Evolutionary conservation across 2,113 vertebrate genomes (phyloP).

Genomic region (Gobius niger): DNA sequence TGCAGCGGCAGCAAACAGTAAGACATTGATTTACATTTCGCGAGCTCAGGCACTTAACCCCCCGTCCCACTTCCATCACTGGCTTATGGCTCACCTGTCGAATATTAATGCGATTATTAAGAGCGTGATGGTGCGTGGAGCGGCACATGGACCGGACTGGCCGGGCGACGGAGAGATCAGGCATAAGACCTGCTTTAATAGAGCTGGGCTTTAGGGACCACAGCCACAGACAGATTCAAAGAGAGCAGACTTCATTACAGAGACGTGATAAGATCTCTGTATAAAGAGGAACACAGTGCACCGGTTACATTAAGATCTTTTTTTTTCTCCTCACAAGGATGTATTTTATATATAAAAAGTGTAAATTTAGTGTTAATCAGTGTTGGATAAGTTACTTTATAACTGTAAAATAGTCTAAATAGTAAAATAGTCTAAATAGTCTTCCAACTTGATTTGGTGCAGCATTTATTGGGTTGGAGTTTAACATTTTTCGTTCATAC

Average conservation of each 20-base stretch:
- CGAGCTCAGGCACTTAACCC: slow-evolving; percentile 10
- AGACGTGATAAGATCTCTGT: slow-evolving; percentile 17
- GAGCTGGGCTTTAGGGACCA: slow-evolving; percentile 39
- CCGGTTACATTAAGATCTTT: slow-evolving; percentile 1
- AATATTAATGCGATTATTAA: slow-evolving; percentile 31
- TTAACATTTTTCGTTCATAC: too few species aligned
- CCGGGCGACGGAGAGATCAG: slow-evolving; percentile 11
- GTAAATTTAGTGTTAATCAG: too few species aligned
- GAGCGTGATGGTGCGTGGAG: slow-evolving; percentile 9
- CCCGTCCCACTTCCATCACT: neutral
- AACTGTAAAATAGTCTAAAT: too few species aligned
- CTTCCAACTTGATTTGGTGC: too few species aligned
- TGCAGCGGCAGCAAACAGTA: neutral
- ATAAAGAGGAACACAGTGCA: neutral
- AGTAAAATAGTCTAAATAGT: too few species aligned
- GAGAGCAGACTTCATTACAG: neutral
- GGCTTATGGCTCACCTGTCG: slow-evolving; percentile 17
- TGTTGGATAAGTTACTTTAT: too few species aligned
- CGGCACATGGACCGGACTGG: slow-evolving; percentile 36
- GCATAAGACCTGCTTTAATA: slow-evolving; percentile 43
- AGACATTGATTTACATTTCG: slow-evolving; percentile 8
- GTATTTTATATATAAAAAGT: too few species aligned
- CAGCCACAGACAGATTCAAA: slow-evolving; percentile 1
- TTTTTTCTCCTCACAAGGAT: too few species aligned
- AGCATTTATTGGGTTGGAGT: too few species aligned